Conservation (phyloP, 2,888 invertebrate genomes). For the Zaprionus bogoriensis region DNA sequence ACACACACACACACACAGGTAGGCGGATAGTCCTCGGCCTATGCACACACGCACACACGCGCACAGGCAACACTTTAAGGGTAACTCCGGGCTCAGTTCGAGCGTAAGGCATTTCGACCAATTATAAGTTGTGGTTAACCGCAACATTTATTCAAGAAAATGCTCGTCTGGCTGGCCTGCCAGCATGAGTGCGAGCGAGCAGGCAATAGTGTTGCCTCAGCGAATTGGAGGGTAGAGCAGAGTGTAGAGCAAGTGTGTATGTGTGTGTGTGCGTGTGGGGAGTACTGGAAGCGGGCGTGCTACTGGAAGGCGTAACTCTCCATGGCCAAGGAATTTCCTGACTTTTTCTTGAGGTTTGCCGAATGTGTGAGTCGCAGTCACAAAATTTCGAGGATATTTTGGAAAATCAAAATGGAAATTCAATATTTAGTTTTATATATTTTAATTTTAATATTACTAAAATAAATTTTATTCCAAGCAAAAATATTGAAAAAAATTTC, state of each 20-base stretch:
- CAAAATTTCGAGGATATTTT: too few relatives aligned
- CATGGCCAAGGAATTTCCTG: neutral
- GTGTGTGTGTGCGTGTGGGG: neutral
- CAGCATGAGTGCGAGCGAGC: conserved; percentile 49
- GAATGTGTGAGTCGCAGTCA: too few relatives aligned
- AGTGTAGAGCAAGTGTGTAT: neutral
- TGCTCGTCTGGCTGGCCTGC: conserved; percentile 60
- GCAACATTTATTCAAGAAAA: conserved; percentile 82
- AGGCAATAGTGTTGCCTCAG: conserved; percentile 21
- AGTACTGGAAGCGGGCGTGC: conserved; percentile 2
- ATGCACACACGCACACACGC: neutral
- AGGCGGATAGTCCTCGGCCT: too few relatives aligned
- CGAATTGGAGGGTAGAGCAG: conserved; percentile 7
- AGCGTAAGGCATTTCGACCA: conserved; percentile 80
- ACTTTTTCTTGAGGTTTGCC: neutral
- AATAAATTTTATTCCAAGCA: too few relatives aligned
- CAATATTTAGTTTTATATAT: too few relatives aligned
- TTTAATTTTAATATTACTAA: too few relatives aligned
- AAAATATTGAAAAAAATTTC: too few relatives aligned
- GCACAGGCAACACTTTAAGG: conserved; percentile 33
- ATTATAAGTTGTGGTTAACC: conserved; percentile 83
- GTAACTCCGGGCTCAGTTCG: conserved; percentile 48
- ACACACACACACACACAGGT: conserved; percentile 17
- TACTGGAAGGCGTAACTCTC: neutral
- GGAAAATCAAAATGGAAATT: too few relatives aligned